These are phyloP conservation scores for Neoascia interrupta DNA, from an alignment of 2,888 invertebrate genomes.

Conservation along the genomic window DNA sequence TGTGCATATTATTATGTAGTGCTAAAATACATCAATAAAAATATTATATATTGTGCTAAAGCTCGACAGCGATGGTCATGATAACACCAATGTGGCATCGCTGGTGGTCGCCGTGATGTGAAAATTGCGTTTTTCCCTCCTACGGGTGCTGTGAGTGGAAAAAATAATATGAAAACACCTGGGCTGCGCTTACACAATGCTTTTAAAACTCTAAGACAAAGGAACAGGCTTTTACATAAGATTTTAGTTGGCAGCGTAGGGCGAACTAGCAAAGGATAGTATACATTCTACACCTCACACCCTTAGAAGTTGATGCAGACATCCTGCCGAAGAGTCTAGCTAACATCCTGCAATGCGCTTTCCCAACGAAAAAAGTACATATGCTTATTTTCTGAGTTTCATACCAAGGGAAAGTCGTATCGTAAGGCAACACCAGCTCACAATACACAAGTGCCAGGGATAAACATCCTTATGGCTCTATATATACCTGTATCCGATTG, in stretches of 20 bases:
- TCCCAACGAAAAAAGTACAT: slow-evolving; percentile 13
- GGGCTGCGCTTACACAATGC: too few relatives aligned
- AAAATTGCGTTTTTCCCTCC: too few relatives aligned
- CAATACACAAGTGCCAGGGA: slow-evolving; percentile 44
- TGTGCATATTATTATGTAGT: too few relatives aligned
- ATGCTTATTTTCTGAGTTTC: too few relatives aligned
- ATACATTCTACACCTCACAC: background rate
- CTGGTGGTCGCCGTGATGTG: too few relatives aligned
- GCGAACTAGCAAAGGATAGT: slow-evolving; percentile 23
- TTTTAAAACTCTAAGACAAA: slow-evolving; percentile 25
- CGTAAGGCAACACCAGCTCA: slow-evolving; percentile 3
- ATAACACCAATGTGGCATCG: too few relatives aligned
- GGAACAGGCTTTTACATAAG: slow-evolving; percentile 37
- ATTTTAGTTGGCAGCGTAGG: slow-evolving; percentile 45
- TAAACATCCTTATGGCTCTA: slow-evolving; percentile 34
- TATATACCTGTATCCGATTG: slow-evolving; percentile 55
- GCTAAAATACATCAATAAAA: too few relatives aligned
- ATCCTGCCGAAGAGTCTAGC: slow-evolving; percentile 25
- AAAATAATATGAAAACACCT: too few relatives aligned
- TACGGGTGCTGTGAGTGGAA: too few relatives aligned
- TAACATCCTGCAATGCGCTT: slow-evolving; percentile 63
- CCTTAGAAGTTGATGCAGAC: slow-evolving; percentile 43
- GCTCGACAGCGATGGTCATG: too few relatives aligned
- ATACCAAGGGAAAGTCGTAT: slow-evolving; percentile 10
- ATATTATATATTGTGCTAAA: too few relatives aligned